phyloP scores from a whole-genome alignment of 2,113 vertebrate species.

The Conger conger region DNA sequence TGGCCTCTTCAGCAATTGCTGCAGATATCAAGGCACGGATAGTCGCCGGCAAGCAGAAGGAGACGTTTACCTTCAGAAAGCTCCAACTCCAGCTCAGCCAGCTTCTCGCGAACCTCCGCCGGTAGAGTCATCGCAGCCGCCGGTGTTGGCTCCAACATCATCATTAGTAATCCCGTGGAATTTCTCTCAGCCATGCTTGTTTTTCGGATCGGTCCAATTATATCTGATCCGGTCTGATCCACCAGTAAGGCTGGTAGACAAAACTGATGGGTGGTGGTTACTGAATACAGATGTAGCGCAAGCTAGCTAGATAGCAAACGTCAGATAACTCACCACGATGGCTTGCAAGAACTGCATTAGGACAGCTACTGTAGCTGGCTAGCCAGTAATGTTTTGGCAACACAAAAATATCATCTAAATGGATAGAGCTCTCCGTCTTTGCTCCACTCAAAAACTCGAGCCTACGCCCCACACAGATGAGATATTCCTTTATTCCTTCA shows the following conservation, averaged over 20 bases:
- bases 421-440: background rate
- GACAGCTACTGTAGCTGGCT: slow-evolving; percentile 21
- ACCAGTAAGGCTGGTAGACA: background rate
- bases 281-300: slow-evolving; percentile 52
- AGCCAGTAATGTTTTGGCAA: background rate
- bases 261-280: slow-evolving; percentile 47
- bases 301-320: background rate
- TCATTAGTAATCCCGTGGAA: slow-evolving; percentile 69
- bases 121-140: slow-evolving; percentile 76
- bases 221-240: slow-evolving; percentile 8
- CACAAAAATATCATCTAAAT: background rate
- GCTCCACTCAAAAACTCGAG: background rate
- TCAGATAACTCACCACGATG: background rate
- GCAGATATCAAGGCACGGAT: background rate
- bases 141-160: slow-evolving; percentile 73
- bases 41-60: background rate
- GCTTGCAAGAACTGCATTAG: slow-evolving; percentile 1
- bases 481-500: background rate
- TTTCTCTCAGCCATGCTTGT: slow-evolving; percentile 81
- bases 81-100: slow-evolving; percentile 93
- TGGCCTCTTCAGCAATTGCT: background rate
- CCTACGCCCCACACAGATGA: background rate
- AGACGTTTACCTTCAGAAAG: slow-evolving; percentile 83
- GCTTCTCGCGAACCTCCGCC: slow-evolving; percentile 85
- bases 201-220: slow-evolving; percentile 28